A percentile compares a stretch with the other conserved stretches of the same genome.
phyloP scores from a whole-genome alignment of 2,888 invertebrate species.

The Chrysopilus asiliformis region DNA sequence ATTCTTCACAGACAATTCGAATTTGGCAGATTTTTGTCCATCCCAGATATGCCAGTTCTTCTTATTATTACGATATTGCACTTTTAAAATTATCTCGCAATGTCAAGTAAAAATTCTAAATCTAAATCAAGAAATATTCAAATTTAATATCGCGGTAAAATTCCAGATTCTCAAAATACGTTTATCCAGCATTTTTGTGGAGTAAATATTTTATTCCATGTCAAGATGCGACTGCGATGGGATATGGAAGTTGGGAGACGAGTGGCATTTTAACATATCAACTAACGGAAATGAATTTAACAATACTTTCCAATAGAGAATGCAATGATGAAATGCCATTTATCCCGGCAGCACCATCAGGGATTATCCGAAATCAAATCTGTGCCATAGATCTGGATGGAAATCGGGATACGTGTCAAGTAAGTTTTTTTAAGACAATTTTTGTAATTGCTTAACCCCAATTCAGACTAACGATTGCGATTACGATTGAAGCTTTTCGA shows the following conservation, averaged over 20 bases:
- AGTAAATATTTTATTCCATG: slow-evolving; percentile 27
- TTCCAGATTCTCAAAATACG: slow-evolving; percentile 11
- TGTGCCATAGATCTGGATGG: slow-evolving; percentile 13
- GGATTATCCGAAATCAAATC: slow-evolving; percentile 12
- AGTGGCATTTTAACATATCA: slow-evolving; percentile 27
- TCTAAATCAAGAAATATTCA: too few relatives aligned
- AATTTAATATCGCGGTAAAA: too few relatives aligned
- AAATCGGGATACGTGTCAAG: slow-evolving; percentile 15
- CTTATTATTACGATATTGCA: slow-evolving; percentile 47
- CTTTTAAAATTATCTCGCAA: slow-evolving; percentile 36
- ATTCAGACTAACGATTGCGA: too few relatives aligned
- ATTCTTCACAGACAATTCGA: slow-evolving; percentile 32
- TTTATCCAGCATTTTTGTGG: slow-evolving; percentile 47
- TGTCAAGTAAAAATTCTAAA: too few relatives aligned
- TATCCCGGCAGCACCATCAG: slow-evolving; percentile 16
- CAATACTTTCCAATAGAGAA: slow-evolving; percentile 25
- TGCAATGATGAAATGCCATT: slow-evolving; percentile 24
- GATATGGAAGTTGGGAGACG: slow-evolving; percentile 44
- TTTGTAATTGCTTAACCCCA: too few relatives aligned
- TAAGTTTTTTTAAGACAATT: too few relatives aligned
- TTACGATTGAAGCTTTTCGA: too few relatives aligned
- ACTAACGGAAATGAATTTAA: slow-evolving; percentile 27
- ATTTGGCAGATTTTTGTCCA: slow-evolving; percentile 37
- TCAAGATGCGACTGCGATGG: slow-evolving; percentile 42
- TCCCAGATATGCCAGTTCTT: slow-evolving; percentile 38